Conservation (phyloP, 2,797 vertebrate genomes). For the Lagorchestes hirsutus region DNA sequence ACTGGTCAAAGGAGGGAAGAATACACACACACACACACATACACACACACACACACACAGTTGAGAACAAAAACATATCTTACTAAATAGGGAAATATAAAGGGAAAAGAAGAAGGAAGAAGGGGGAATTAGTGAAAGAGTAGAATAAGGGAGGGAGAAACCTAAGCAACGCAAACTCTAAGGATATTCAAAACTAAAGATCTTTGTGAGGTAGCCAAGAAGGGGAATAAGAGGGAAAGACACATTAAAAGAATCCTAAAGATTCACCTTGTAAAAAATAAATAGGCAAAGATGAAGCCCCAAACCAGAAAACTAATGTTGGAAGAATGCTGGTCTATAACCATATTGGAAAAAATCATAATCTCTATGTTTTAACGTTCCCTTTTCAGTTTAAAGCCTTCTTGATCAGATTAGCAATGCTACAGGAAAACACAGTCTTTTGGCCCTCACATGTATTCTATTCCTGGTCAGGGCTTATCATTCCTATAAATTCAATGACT, state of each 20-base stretch:
- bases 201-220: background rate
- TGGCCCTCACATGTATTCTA: background rate
- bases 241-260: background rate
- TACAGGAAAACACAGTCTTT: background rate
- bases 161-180: background rate
- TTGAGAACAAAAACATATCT: background rate
- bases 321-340: background rate
- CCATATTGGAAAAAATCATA: background rate
- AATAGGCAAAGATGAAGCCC: background rate
- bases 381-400: background rate
- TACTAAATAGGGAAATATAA: background rate
- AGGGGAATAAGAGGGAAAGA: background rate
- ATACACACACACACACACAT: background rate
- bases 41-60: background rate
- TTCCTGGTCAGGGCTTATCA: background rate
- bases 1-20: background rate
- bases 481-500: background rate
- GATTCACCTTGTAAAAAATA: background rate
- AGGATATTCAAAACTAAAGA: background rate
- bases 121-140: background rate
- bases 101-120: background rate
- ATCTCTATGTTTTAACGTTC: background rate
- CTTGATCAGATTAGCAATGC: background rate
- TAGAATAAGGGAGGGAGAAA: background rate
- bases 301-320: background rate